Evolutionary conservation across 2,888 invertebrate species (phyloP).

Genomic region (Drosophila paucipuncta): DNA sequence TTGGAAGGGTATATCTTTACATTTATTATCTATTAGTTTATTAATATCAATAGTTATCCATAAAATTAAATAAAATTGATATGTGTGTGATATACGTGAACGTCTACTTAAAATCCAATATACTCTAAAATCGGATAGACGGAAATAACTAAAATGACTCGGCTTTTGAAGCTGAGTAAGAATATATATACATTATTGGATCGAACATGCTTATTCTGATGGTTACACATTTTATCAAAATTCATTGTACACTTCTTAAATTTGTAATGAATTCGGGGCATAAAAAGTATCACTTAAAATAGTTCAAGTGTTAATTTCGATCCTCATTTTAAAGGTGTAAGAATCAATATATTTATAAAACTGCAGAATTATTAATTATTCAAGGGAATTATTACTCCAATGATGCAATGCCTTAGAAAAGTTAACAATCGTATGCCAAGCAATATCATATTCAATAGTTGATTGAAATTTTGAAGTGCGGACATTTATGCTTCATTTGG

Average conservation of each 20-base stretch:
- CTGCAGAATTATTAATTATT: too few species aligned
- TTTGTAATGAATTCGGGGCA: background rate
- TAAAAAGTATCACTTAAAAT: background rate
- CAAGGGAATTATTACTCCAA: background rate
- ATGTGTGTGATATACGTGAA: background rate
- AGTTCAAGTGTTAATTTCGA: background rate
- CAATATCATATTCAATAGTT: conserved; percentile 2
- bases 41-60: background rate
- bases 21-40: background rate
- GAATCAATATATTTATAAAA: background rate
- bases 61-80: background rate
- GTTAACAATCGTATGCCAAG: background rate
- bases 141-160: background rate
- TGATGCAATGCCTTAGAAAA: background rate
- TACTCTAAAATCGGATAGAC: background rate
- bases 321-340: background rate
- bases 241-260: background rate
- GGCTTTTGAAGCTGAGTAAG: background rate
- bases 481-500: conserved; percentile 68
- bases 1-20: background rate
- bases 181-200: background rate
- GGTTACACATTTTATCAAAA: background rate
- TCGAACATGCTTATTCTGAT: background rate
- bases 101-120: background rate
- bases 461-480: conserved; percentile 56